These are phyloP conservation scores for Megalurothrips usitatus DNA, from an alignment of 2,888 invertebrate genomes.

Conservation along the genomic window DNA sequence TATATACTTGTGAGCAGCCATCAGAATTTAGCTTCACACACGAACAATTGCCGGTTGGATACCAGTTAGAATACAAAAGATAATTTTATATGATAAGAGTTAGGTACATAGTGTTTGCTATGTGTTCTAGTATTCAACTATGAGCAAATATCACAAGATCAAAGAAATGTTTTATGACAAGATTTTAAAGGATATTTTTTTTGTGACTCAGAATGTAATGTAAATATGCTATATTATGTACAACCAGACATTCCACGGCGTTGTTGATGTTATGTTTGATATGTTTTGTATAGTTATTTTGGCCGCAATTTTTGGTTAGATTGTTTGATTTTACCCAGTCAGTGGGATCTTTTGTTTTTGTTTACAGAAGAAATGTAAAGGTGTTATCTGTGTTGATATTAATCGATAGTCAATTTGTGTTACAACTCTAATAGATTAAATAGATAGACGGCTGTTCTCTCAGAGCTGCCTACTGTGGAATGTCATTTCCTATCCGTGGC, in stretches of 20 bases:
- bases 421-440: conserved; percentile 16
- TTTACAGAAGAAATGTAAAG: conserved; percentile 27
- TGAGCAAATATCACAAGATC: conserved; percentile 23
- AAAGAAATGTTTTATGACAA: conserved; percentile 23
- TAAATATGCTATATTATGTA: conserved; percentile 27
- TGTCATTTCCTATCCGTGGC: conserved; percentile 1
- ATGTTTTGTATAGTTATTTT: conserved; percentile 27
- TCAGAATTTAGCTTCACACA: conserved; percentile 23
- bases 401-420: conserved; percentile 25
- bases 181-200: conserved; percentile 27
- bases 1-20: conserved; percentile 17
- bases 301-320: conserved; percentile 14
- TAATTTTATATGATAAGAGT: conserved; percentile 23
- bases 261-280: conserved; percentile 25
- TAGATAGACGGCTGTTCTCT: conserved; percentile 20
- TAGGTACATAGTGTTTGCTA: conserved; percentile 17
- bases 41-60: conserved; percentile 22
- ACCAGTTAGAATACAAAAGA: conserved; percentile 23
- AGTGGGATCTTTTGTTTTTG: conserved; percentile 16
- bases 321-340: conserved; percentile 12
- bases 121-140: conserved; percentile 25
- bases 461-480: neutral
- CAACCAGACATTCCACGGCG: conserved; percentile 25
- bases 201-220: conserved; percentile 15
- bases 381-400: conserved; percentile 25